Percentiles rank a stretch among this genome's conserved stretches.
phyloP scores from a whole-genome alignment of 1,140 invertebrate species.

The Stenopsyche tienmushanensis region DNA sequence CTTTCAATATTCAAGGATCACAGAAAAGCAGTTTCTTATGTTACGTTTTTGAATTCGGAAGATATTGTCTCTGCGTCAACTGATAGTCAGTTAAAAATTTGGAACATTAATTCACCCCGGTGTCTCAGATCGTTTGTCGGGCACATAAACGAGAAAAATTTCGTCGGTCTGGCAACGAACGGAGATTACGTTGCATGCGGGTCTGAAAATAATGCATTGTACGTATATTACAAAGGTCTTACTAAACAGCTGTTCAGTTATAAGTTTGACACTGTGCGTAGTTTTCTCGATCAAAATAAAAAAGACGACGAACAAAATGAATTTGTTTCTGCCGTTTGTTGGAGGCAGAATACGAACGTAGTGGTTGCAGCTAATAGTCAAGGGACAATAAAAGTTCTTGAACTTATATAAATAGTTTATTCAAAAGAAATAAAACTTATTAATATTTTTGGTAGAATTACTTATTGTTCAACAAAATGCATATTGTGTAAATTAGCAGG shows the following conservation, averaged over 20 bases:
- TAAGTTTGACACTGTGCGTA: conserved; percentile 83
- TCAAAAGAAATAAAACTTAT: no score
- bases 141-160: conserved; percentile 96
- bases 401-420: conserved; percentile 65
- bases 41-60: conserved; percentile 87
- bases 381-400: conserved; percentile 87
- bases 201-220: conserved; percentile 93
- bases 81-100: conserved; percentile 91
- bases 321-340: conserved; percentile 95
- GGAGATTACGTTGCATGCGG: conserved; percentile 94
- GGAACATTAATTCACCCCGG: conserved; percentile 80
- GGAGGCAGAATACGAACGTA: conserved; percentile 84
- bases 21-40: conserved; percentile 93
- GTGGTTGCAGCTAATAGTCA: conserved; percentile 95
- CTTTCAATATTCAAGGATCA: conserved; percentile 88
- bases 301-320: conserved; percentile 83
- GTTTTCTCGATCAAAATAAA: conserved; percentile 74
- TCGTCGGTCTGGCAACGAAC: conserved; percentile 94
- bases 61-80: conserved; percentile 95
- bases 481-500: not conserved
- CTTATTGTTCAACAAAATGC: not conserved
- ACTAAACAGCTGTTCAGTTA: conserved; percentile 85
- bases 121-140: conserved; percentile 89
- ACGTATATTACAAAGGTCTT: conserved; percentile 91
- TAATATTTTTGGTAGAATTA: not conserved